These are phyloP conservation scores for Tor tambroides DNA, from an alignment of 2,113 vertebrate species.

Conservation along the genomic window DNA sequence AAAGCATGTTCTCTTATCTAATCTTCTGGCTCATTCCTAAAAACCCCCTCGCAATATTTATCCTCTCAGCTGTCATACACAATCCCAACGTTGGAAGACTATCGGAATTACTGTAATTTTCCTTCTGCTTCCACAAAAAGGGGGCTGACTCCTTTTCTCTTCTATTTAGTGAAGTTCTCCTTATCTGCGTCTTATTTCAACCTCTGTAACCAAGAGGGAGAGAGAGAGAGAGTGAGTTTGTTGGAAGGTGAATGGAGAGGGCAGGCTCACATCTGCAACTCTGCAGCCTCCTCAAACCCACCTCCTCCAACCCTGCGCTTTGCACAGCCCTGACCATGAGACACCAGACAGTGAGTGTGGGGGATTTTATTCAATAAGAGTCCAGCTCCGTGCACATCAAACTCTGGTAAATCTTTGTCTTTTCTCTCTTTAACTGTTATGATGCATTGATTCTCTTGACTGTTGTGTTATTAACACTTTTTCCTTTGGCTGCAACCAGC, in stretches of 20 bases:
- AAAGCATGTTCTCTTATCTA: slow-evolving; percentile 47
- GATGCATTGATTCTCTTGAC: slow-evolving; percentile 8
- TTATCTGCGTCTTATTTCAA: slow-evolving; percentile 78
- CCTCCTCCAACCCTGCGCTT: slow-evolving; percentile 62
- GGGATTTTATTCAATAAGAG: slow-evolving; percentile 59
- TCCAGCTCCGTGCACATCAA: slow-evolving; percentile 59
- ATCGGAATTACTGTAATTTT: slow-evolving; percentile 70
- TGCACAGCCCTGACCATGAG: slow-evolving; percentile 66
- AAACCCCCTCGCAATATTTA: slow-evolving; percentile 62
- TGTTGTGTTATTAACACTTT: slow-evolving; percentile 22
- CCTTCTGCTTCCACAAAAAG: slow-evolving; percentile 66
- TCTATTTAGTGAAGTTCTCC: slow-evolving; percentile 63
- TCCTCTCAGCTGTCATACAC: slow-evolving; percentile 56
- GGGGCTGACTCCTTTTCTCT: slow-evolving; percentile 65
- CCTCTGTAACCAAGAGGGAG: slow-evolving; percentile 61
- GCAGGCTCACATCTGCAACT: slow-evolving; percentile 77
- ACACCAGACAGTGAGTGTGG: slow-evolving; percentile 71
- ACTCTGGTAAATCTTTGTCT: slow-evolving; percentile 69
- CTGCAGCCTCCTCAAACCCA: slow-evolving; percentile 63
- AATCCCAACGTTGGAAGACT: slow-evolving; percentile 69
- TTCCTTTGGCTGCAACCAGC: background rate
- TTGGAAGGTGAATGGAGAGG: slow-evolving; percentile 68
- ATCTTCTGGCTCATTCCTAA: slow-evolving; percentile 55
- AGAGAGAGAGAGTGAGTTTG: slow-evolving; percentile 31
- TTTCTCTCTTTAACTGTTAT: slow-evolving; percentile 26